A percentile compares a stretch with the other conserved stretches of the same genome.
Evolutionary conservation across 2,888 invertebrate genomes (phyloP).

Genomic region (Erebia aethiops): DNA sequence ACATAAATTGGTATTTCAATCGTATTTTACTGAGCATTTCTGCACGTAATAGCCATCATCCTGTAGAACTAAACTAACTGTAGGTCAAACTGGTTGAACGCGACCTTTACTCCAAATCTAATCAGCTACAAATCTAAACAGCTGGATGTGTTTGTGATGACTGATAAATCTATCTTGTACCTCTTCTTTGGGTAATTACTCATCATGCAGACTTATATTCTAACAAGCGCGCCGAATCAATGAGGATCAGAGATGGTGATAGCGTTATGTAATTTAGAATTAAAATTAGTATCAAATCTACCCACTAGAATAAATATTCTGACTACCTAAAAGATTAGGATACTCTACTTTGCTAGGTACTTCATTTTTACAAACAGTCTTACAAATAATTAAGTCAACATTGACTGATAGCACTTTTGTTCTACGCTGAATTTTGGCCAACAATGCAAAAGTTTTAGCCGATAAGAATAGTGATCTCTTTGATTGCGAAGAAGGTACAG

Average conservation of each 20-base stretch:
- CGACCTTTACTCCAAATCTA: constrained; percentile 15
- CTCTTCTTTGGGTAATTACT: neutral
- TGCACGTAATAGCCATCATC: constrained; percentile 3
- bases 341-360: too few relatives aligned
- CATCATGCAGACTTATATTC: neutral
- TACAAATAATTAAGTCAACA: too few relatives aligned
- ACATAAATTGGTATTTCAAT: neutral
- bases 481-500: too few relatives aligned
- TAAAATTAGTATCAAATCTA: too few relatives aligned
- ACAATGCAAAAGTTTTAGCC: too few relatives aligned
- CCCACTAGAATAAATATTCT: too few relatives aligned
- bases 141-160: neutral
- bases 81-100: constrained; percentile 14
- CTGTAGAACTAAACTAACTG: constrained; percentile 4
- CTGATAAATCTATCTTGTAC: neutral
- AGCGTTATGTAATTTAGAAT: neutral
- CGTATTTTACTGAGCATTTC: neutral
- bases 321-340: too few relatives aligned
- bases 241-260: neutral
- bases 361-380: too few relatives aligned
- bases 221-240: neutral
- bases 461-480: too few relatives aligned
- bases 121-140: constrained; percentile 13
- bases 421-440: too few relatives aligned
- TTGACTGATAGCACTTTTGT: too few relatives aligned